These are phyloP conservation scores for Bubo blakistoni DNA, from an alignment of 2,113 vertebrate genomes.

Conservation along the genomic window DNA sequence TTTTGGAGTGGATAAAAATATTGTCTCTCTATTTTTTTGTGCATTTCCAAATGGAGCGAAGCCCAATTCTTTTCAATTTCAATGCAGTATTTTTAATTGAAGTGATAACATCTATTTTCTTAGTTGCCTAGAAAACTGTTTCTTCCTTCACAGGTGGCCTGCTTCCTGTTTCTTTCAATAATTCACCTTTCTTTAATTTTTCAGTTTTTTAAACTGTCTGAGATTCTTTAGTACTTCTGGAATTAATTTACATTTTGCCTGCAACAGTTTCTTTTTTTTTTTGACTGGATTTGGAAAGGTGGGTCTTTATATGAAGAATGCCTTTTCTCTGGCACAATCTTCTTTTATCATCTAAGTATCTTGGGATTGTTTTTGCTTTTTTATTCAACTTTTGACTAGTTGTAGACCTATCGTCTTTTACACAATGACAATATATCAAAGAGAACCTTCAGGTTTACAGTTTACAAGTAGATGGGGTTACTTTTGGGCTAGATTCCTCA, in stretches of 20 bases:
- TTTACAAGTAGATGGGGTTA: neutral
- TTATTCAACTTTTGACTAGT: neutral
- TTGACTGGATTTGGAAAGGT: neutral
- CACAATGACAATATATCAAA: neutral
- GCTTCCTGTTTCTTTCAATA: neutral
- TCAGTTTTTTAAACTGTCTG: neutral
- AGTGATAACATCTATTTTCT: neutral
- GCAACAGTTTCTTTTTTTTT: neutral
- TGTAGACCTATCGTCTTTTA: neutral
- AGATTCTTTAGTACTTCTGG: neutral
- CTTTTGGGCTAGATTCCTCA: neutral
- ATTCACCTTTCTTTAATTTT: neutral
- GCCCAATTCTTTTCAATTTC: neutral
- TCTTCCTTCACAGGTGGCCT: neutral
- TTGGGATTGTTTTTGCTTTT: neutral
- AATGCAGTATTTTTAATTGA: neutral
- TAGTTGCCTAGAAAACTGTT: neutral
- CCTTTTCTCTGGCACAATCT: neutral
- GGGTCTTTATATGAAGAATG: neutral
- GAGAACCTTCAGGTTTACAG: neutral
- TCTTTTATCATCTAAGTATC: neutral
- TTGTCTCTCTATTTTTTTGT: neutral
- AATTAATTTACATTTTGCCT: neutral
- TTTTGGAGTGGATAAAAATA: neutral
- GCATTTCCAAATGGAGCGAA: neutral